These are phyloP conservation scores for Muscidifurax raptorellus DNA, from an alignment of 1,140 invertebrate species.

Conservation along the genomic window DNA sequence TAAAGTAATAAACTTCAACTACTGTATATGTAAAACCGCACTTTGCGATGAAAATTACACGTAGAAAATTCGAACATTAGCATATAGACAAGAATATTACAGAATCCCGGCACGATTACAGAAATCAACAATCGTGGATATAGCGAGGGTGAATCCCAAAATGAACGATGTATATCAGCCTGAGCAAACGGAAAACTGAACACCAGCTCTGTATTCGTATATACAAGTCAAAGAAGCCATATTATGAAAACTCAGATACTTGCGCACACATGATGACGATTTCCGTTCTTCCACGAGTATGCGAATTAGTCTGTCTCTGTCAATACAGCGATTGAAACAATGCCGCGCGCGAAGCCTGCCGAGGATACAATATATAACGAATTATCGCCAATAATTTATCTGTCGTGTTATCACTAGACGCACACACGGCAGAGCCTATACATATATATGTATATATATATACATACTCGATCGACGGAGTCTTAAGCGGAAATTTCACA, in stretches of 20 bases:
- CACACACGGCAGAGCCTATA: background rate
- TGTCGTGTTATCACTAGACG: constrained; percentile 24
- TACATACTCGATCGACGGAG: background rate
- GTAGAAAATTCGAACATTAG: background rate
- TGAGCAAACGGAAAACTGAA: no score
- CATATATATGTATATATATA: no score
- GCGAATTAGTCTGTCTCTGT: constrained; percentile 16
- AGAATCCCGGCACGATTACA: background rate
- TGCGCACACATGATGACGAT: constrained; percentile 44
- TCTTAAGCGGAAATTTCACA: constrained; percentile 7
- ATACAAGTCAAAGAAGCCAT: background rate
- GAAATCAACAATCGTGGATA: no score
- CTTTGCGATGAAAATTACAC: no score
- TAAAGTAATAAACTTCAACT: no score
- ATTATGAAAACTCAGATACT: constrained; percentile 18
- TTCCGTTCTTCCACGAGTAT: background rate
- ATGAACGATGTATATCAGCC: background rate
- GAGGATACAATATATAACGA: constrained; percentile 31
- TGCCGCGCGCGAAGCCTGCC: background rate
- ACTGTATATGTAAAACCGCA: no score
- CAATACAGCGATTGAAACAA: constrained; percentile 34
- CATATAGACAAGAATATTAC: background rate
- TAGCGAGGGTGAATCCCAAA: background rate
- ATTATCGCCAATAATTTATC: constrained; percentile 48
- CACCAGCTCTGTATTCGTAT: background rate